Base-by-base conservation (phyloP, 2,888 invertebrate species). In the Oscheius sp. region DNA sequence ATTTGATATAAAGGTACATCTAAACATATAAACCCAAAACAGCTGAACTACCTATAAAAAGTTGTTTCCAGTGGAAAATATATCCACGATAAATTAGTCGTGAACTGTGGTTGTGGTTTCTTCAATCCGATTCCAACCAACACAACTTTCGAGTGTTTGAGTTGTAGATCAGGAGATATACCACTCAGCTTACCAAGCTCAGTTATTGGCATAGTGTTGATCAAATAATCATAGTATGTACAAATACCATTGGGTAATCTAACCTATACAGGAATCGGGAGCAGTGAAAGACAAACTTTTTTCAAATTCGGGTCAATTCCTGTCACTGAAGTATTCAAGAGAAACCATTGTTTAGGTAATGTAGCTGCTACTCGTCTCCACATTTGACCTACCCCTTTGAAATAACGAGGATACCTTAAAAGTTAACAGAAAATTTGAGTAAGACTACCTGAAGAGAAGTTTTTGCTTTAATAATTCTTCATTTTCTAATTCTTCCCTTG, bases 1-100 rank as follows among this genome's bases (percentile, higher is more conserved):
- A 65, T 81, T 81, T 6, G 81, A 81, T 17, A 81, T 67, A n/a
- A 81, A 71, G 5, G 81, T 82, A 69, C 80, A 81, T 22, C 81
- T 74, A 30, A 47, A 68, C 20, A 2, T 17, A 8, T 49, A 14
- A 32, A 32, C 17, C 8, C n/a, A 5, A 9, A 9, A 32, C 3
- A n/a, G 12, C 1, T 32, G 20, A 41, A 8, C 22, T 32, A 67
- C 63, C 70, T 41, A 50, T 81, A 80, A 65, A 80, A 81, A 3
- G 71, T 47, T 2, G 68, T 80, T 14, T 75, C 51, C 20, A 70
- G 68, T 1, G 80, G 80, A 49, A 78, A 81, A 65, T 81, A 81
- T 22, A 80, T 67, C 80, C 80, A 80, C 2, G 68, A 71, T 8
- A 80, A 33, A 41, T 70, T 41, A n/a, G 62, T 36, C 9, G 78